Evolutionary conservation across 37 sponge, comb jelly and placozoan genomes (phyloP).

Genomic region (Crambe crambe): DNA sequence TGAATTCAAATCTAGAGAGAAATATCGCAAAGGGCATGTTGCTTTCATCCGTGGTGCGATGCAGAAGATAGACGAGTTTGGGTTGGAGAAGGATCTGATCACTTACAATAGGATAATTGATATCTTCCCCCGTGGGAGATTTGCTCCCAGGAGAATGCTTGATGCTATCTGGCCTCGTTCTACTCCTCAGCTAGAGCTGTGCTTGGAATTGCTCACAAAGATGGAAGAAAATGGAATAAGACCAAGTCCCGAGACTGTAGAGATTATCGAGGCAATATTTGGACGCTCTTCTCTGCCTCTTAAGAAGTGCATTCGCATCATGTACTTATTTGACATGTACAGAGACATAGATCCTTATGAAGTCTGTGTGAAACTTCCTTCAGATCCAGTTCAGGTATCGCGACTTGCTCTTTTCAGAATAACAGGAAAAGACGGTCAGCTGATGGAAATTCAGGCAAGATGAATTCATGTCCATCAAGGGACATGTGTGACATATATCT

Average conservation of each 20-base stretch:
- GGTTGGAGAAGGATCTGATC: conserved; percentile 65
- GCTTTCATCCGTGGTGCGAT: conserved; percentile 74
- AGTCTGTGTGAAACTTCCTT: conserved; percentile 46
- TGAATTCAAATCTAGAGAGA: conserved; percentile 70
- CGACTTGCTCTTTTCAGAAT: conserved; percentile 57
- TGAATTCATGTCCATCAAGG: no score
- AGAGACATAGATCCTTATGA: conserved; percentile 79
- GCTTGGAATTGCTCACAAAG: conserved; percentile 74
- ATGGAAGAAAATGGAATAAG: conserved; percentile 91
- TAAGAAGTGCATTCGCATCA: conserved; percentile 82
- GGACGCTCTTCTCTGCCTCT: conserved; percentile 79
- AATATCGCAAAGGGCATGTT: conserved; percentile 75
- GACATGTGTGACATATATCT: no score
- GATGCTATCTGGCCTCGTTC: conserved; percentile 91
- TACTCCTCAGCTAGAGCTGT: conserved; percentile 83
- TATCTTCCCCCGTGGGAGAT: conserved; percentile 83
- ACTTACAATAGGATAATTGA: conserved; percentile 84
- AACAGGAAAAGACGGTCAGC: conserved; percentile 18
- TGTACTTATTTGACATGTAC: conserved; percentile 85
- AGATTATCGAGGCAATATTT: conserved; percentile 67
- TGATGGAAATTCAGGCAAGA: conserved; percentile 60
- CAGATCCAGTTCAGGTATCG: conserved; percentile 47
- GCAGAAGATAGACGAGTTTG: conserved; percentile 80
- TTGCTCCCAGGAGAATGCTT: conserved; percentile 54
- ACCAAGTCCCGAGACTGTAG: conserved; percentile 74